These are phyloP conservation scores for Thunnus albacares DNA, from an alignment of 2,797 vertebrate genomes.

Conservation along the genomic window DNA sequence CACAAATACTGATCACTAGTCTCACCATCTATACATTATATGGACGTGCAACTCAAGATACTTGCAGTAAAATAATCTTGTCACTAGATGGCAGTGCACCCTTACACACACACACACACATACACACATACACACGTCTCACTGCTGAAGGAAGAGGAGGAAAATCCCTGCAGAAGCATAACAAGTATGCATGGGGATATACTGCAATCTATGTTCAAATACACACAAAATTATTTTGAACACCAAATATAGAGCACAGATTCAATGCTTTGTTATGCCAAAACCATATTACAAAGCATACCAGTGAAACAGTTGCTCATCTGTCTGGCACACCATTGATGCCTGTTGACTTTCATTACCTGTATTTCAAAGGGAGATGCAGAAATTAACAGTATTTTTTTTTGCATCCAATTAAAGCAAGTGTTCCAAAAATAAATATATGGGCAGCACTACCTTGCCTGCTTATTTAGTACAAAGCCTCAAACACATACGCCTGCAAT, in stretches of 20 bases:
- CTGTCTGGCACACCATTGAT: not conserved
- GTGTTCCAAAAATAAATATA: not conserved
- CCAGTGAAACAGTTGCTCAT: not conserved
- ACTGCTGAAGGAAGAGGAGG: not conserved
- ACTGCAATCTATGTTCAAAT: not conserved
- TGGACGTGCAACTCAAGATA: not conserved
- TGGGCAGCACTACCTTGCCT: not conserved
- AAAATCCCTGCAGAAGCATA: not conserved
- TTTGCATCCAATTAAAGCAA: not conserved
- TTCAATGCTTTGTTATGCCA: not conserved
- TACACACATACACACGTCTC: not conserved
- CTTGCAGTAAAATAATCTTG: constrained; percentile 42
- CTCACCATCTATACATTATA: not conserved
- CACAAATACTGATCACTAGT: not conserved
- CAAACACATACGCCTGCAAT: not conserved
- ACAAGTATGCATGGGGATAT: not conserved
- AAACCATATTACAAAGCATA: not conserved
- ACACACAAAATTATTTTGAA: not conserved
- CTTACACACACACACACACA: not conserved
- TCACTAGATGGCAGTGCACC: constrained; percentile 73
- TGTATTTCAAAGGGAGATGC: not conserved
- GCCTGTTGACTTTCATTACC: not conserved
- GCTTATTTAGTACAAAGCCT: not conserved
- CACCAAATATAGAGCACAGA: not conserved
- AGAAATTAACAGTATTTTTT: not conserved